phyloP scores from a whole-genome alignment of 2,797 vertebrate genomes.

The Urocyon cinereoargenteus region DNA sequence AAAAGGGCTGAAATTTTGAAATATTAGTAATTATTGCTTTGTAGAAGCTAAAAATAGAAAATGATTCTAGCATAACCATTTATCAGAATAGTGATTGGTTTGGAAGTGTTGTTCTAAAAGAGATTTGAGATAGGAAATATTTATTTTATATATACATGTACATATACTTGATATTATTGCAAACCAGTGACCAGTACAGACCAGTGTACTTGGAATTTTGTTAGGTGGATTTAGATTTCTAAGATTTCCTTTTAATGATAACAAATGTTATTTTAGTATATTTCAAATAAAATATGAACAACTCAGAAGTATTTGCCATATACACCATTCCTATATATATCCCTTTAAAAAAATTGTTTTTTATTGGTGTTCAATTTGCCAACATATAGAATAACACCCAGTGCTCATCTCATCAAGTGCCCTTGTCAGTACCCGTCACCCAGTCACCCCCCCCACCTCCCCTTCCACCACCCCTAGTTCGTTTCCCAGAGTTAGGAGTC shows the following conservation, averaged over 20 bases:
- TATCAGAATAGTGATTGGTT: not conserved
- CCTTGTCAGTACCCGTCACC: too few species aligned
- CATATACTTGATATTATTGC: not conserved
- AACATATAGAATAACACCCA: too few species aligned
- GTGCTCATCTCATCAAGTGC: too few species aligned
- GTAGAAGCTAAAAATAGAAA: not conserved
- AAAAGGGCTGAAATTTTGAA: not conserved
- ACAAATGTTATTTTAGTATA: not conserved
- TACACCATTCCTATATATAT: not conserved
- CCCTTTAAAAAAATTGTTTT: too few species aligned
- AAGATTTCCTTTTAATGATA: not conserved
- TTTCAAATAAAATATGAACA: not conserved
- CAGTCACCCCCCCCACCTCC: too few species aligned
- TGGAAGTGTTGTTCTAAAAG: not conserved
- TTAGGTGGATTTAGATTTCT: not conserved
- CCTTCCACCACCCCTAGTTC: too few species aligned
- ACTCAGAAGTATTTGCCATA: not conserved
- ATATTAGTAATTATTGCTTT: slow-evolving; percentile 3
- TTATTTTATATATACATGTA: not conserved
- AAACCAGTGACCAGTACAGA: not conserved
- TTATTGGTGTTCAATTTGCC: too few species aligned
- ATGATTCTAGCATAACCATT: not conserved
- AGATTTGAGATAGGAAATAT: not conserved
- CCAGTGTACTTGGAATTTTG: not conserved
- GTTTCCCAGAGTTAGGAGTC: too few species aligned